Percentiles rank a stretch among this genome's conserved stretches.
Conservation (phyloP, 2,113 vertebrate species). For the Mungos mungo region DNA sequence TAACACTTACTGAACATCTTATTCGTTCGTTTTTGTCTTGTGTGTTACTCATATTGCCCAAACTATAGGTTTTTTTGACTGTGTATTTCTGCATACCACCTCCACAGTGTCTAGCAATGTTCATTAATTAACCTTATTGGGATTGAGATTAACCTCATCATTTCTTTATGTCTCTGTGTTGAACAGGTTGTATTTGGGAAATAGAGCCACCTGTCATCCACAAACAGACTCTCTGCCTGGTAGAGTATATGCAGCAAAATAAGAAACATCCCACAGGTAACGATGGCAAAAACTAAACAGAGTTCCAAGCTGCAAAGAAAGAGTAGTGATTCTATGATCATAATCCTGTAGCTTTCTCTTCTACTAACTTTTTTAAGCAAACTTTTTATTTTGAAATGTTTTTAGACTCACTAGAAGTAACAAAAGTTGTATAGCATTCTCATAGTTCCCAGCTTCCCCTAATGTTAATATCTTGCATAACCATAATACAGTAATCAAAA, state of each 20-base stretch:
- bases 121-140: neutral
- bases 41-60: neutral
- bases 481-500: conserved; percentile 21
- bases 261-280: neutral
- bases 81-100: neutral
- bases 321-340: neutral
- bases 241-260: neutral
- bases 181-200: conserved; percentile 37
- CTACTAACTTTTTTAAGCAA: neutral
- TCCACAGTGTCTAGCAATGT: neutral
- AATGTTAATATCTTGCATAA: conserved; percentile 26
- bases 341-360: neutral
- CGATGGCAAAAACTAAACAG: neutral
- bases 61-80: neutral
- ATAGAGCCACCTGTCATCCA: conserved; percentile 23
- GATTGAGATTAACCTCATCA: neutral
- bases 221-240: neutral
- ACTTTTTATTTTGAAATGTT: neutral
- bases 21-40: neutral
- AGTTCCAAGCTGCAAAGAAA: neutral
- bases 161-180: conserved; percentile 26
- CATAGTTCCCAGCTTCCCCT: neutral
- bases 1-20: neutral
- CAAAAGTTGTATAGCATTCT: neutral
- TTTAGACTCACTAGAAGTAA: conserved; percentile 28